A percentile compares a stretch with the other conserved stretches of the same genome.
These are phyloP conservation scores for Drosophila jambulina DNA, from an alignment of 1,140 invertebrate genomes.

Conservation along the genomic window DNA sequence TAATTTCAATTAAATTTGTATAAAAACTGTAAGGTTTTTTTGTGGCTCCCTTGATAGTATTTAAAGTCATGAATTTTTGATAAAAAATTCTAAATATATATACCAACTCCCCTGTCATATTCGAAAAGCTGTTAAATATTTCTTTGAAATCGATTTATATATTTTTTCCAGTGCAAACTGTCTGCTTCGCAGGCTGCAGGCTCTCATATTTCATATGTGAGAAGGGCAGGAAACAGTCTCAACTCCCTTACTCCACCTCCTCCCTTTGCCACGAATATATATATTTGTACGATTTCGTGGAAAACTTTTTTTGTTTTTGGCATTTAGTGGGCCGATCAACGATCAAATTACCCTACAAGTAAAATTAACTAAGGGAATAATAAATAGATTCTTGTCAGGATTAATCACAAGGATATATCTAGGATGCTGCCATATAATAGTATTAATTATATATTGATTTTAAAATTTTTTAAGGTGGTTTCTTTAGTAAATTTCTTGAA, in stretches of 20 bases:
- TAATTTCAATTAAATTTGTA: no score
- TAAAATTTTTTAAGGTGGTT: background rate
- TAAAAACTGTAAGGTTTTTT: background rate
- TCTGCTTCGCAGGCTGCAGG: background rate
- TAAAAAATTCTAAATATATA: background rate
- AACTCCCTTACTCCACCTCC: background rate
- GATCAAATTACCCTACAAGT: conserved; percentile 25
- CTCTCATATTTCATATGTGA: conserved; percentile 48
- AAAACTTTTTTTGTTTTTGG: conserved; percentile 29
- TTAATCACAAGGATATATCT: no score
- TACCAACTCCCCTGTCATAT: background rate
- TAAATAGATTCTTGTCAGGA: background rate
- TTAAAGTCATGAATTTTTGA: background rate
- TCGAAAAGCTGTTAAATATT: background rate
- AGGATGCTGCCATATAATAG: background rate
- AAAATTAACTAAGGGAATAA: background rate
- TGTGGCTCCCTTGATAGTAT: background rate
- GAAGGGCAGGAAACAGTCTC: conserved; percentile 25
- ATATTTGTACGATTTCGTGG: conserved; percentile 36
- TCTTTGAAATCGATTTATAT: background rate
- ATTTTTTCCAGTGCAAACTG: conserved; percentile 15
- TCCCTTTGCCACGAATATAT: background rate
- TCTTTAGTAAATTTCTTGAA: background rate
- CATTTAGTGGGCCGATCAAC: background rate
- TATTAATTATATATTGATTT: background rate